Conservation (phyloP, 2,888 invertebrate genomes). For the Euspilapteryx auroguttella region DNA sequence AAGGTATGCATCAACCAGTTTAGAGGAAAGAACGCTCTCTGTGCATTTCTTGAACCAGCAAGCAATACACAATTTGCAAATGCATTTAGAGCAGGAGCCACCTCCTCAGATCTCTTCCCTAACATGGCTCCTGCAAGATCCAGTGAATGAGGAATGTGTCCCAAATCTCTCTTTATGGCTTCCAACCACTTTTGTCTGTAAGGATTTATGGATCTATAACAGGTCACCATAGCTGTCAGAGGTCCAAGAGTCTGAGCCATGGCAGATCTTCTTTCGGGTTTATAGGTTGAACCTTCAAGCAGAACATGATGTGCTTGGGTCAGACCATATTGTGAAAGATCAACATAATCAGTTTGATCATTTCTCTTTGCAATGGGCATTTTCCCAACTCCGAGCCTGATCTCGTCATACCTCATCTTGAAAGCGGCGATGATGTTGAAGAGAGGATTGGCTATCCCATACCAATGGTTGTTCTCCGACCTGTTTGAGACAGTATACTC, state of each 20-base stretch:
- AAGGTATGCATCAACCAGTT: slow-evolving; percentile 1
- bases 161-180: slow-evolving; percentile 4
- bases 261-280: slow-evolving; percentile 5
- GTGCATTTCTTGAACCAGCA: slow-evolving; percentile 4
- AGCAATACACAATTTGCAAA: slow-evolving; percentile 2
- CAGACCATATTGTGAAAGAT: slow-evolving; percentile 3
- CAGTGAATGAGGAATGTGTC: slow-evolving; percentile 2
- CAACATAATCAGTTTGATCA: slow-evolving; percentile 1
- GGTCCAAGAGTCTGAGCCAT: slow-evolving; percentile 6
- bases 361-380: not conserved
- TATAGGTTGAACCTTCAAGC: slow-evolving; percentile 4
- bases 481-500: no score
- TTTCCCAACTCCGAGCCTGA: not conserved
- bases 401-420: not conserved
- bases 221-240: slow-evolving; percentile 1
- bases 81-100: slow-evolving; percentile 4
- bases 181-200: slow-evolving; percentile 5
- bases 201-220: slow-evolving; percentile 3
- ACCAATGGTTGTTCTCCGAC: no score
- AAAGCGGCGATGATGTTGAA: not conserved
- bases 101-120: slow-evolving; percentile 3
- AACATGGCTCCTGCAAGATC: slow-evolving; percentile 1
- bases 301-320: slow-evolving; percentile 4
- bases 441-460: no score
- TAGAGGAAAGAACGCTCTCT: slow-evolving; percentile 4